phyloP scores from a whole-genome alignment of 2,113 vertebrate genomes.

The Riparia riparia region DNA sequence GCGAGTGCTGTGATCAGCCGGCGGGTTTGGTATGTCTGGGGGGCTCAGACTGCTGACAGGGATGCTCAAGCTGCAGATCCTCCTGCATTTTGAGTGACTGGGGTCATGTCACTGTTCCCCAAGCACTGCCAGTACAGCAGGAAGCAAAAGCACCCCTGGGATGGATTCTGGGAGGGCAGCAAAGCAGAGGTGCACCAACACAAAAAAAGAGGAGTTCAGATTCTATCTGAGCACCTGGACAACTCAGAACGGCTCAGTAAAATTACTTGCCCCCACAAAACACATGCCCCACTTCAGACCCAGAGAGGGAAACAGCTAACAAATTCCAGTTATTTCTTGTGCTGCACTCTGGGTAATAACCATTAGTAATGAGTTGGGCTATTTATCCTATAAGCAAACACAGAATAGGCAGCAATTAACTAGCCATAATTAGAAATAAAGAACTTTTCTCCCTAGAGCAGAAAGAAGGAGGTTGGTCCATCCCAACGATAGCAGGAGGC shows the following conservation, averaged over 20 bases:
- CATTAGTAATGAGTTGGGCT: neutral
- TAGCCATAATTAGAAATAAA: neutral
- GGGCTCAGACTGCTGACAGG: neutral
- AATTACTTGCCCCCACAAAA: neutral
- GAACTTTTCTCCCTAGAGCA: neutral
- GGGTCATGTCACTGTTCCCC: neutral
- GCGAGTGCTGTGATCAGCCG: neutral
- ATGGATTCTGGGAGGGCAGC: neutral
- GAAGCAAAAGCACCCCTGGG: neutral
- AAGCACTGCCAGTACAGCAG: neutral
- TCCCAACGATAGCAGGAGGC: accelerated
- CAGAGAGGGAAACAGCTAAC: neutral
- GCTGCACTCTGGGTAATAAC: neutral
- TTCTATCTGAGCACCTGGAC: neutral
- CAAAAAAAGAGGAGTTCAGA: neutral
- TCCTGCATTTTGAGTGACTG: neutral
- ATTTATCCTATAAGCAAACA: neutral
- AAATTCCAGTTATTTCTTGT: neutral
- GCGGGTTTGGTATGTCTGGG: neutral
- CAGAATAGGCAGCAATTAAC: neutral
- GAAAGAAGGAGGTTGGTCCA: neutral
- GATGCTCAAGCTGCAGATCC: neutral
- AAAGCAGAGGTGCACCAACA: neutral
- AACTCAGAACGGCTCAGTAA: neutral
- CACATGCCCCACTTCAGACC: neutral